A percentile compares a stretch with the other conserved stretches of the same genome.
phyloP scores from a whole-genome alignment of 2,113 vertebrate species.

The Hemichromis elongatus region DNA sequence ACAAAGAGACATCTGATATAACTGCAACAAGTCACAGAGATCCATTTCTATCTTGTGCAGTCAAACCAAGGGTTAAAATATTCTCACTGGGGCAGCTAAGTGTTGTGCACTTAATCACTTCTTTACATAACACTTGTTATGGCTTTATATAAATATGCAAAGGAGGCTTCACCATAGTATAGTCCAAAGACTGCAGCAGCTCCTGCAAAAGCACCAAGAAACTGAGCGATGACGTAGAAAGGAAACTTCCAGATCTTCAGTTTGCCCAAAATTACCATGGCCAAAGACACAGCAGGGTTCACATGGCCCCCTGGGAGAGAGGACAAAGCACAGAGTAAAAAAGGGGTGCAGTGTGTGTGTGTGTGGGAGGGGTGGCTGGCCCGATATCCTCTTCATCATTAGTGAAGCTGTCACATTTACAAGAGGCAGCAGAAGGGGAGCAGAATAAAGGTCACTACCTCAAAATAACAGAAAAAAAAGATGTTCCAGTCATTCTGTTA shows the following conservation, averaged over 20 bases:
- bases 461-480: background rate
- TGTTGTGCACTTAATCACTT: background rate
- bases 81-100: background rate
- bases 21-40: background rate
- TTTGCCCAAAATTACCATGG: constrained; percentile 88
- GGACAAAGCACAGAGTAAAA: constrained; percentile 28
- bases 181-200: constrained; percentile 88
- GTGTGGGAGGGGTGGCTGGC: constrained; percentile 7
- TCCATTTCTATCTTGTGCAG: background rate
- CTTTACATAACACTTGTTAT: background rate
- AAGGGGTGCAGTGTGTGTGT: constrained; percentile 1
- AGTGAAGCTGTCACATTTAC: constrained; percentile 25
- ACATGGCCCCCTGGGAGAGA: constrained; percentile 83
- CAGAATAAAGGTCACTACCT: constrained; percentile 17
- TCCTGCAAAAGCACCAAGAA: constrained; percentile 88
- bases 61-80: background rate
- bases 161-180: constrained; percentile 81
- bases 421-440: constrained; percentile 42
- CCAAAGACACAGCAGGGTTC: constrained; percentile 91
- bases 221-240: constrained; percentile 86
- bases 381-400: constrained; percentile 29
- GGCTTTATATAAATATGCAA: background rate
- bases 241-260: constrained; percentile 90
- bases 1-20: background rate
- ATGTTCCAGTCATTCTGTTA: background rate